A percentile compares a stretch with the other conserved stretches of the same genome.
phyloP scores from a whole-genome alignment of 2,888 invertebrate genomes.

The Nebria brevicollis region DNA sequence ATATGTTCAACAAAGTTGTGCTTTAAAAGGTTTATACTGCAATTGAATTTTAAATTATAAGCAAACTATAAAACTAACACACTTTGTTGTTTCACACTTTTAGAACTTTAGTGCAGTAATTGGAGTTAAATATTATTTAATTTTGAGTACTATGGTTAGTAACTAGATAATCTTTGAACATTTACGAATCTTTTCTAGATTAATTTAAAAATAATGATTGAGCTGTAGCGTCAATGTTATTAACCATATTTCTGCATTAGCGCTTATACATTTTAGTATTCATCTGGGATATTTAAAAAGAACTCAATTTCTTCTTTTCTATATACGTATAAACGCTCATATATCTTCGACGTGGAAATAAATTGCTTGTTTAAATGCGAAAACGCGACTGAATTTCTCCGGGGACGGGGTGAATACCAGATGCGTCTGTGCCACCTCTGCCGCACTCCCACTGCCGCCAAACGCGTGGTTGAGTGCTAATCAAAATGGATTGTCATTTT shows the following conservation, averaged over 20 bases:
- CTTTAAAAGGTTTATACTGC: too few relatives aligned
- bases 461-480: slow-evolving; percentile 46
- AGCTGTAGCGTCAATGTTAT: not conserved
- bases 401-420: slow-evolving; percentile 41
- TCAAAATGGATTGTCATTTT: slow-evolving; percentile 48
- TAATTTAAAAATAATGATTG: not conserved
- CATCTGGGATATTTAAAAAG: slow-evolving; percentile 44
- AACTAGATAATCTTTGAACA: too few relatives aligned
- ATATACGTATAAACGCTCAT: slow-evolving; percentile 41
- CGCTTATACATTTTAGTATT: slow-evolving; percentile 36
- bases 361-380: slow-evolving; percentile 48
- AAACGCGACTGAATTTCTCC: slow-evolving; percentile 47
- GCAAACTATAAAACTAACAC: too few relatives aligned
- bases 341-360: slow-evolving; percentile 46
- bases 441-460: not conserved
- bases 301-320: slow-evolving; percentile 44
- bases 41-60: too few relatives aligned
- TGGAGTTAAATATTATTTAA: too few relatives aligned
- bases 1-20: not conserved
- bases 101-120: too few relatives aligned
- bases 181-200: too few relatives aligned
- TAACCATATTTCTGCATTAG: slow-evolving; percentile 44
- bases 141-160: too few relatives aligned
- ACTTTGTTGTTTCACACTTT: too few relatives aligned
- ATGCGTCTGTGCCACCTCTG: not conserved